phyloP scores from a whole-genome alignment of 2,113 vertebrate species.

The Antennarius striatus region DNA sequence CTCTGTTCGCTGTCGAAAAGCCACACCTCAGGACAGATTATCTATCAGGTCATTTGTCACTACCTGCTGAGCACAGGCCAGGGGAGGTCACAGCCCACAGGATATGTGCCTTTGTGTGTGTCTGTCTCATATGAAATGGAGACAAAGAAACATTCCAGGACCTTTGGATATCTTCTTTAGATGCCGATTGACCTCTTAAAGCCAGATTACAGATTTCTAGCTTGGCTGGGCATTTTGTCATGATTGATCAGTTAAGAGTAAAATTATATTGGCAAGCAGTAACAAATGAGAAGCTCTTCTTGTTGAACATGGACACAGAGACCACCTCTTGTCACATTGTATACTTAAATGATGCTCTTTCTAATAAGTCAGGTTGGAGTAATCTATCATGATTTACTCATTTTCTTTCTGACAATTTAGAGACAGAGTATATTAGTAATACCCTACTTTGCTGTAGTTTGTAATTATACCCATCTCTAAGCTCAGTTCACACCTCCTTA shows the following conservation, averaged over 20 bases:
- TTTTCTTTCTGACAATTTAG: slow-evolving; percentile 5
- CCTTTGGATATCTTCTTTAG: slow-evolving; percentile 33
- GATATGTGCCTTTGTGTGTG: slow-evolving; percentile 53
- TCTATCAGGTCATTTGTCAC: slow-evolving; percentile 76
- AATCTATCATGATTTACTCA: background rate
- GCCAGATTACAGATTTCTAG: slow-evolving; percentile 19
- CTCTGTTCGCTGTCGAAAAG: slow-evolving; percentile 60
- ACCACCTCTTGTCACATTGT: too few species aligned
- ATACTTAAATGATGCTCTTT: slow-evolving; percentile 3
- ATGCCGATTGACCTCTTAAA: slow-evolving; percentile 6
- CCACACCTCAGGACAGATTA: slow-evolving; percentile 75
- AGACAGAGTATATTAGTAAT: slow-evolving; percentile 8
- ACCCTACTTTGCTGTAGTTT: slow-evolving; percentile 53
- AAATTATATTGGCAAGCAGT: background rate
- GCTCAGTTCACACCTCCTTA: slow-evolving; percentile 19
- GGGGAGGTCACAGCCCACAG: slow-evolving; percentile 65
- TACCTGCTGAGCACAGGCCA: slow-evolving; percentile 76
- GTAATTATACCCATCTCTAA: slow-evolving; percentile 72
- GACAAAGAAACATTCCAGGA: slow-evolving; percentile 56
- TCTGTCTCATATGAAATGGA: slow-evolving; percentile 60
- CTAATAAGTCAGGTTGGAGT: slow-evolving; percentile 12
- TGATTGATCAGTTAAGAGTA: slow-evolving; percentile 33
- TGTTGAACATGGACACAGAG: background rate
- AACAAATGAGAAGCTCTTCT: slow-evolving; percentile 1
- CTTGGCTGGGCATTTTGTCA: slow-evolving; percentile 21